Base-by-base conservation (phyloP, 1,140 invertebrate genomes). In the Trissolcus basalis region DNA sequence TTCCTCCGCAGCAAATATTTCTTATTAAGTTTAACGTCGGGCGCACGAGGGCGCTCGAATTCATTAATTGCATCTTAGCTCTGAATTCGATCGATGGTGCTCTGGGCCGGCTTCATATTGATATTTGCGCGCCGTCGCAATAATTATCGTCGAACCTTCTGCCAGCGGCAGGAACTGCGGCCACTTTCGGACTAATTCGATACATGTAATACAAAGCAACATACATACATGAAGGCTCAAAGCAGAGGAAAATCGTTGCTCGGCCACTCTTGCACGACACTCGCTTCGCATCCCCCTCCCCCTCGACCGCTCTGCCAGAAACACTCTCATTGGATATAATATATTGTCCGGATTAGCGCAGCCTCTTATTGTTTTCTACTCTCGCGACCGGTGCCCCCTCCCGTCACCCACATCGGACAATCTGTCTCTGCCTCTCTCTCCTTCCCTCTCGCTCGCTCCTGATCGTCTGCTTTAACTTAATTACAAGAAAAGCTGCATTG, bases 341-440 rank as follows among this genome's bases (percentile, higher is more conserved):
- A 83, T 86, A 88, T 87, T 82, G 85, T 81, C 58, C 67, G 83
- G 84, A 88, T 88, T 86, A 87, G 74, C 80, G 70, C 69, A 77
- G 80, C 75, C 79, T 81, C 85, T 88, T 87, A 88, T 88, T 88
- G 85, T 87, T 88, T 88, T 87, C 84, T 82, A 84, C 83, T 87
- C 81, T 78, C 68, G 80, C 80, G 76, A 82, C 51, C 75, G 49
- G 58, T 44, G n/a, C 61, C 59, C 15, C 36, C 19, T 35, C 48
- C 8, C 43, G 56, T 32, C 32, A 64, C 50, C 51, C 49, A 50
- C 51, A 61, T 36, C 43, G 56, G 48, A 58, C 69, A 63, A 27
- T 71, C 68, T 27, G 3, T 79, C 73, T 67, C 79, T 60, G 59
- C 64, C 69, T 63, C 64, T 51, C 61, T 63, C 71, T 63, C 67